Evolutionary conservation across 2,797 vertebrate genomes (phyloP).

Genomic region (Melanotaenia trifasciata): DNA sequence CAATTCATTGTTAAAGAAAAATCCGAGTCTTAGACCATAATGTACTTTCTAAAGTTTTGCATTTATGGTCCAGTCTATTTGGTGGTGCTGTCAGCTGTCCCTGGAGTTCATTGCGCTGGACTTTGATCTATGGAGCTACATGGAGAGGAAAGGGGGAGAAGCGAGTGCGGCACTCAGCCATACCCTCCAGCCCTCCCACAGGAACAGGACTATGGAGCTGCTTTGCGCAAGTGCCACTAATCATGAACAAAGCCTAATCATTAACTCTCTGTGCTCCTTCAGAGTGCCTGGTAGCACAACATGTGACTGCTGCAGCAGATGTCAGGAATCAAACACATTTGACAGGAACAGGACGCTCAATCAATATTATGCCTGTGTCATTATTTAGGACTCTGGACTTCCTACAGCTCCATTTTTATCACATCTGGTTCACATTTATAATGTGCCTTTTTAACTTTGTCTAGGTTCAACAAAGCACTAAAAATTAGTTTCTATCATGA

Average conservation of each 20-base stretch:
- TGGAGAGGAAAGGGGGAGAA: constrained; percentile 34
- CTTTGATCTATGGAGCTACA: constrained; percentile 73
- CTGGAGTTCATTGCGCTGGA: constrained; percentile 59
- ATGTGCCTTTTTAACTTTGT: not conserved
- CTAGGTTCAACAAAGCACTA: not conserved
- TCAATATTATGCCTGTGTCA: not conserved
- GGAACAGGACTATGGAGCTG: constrained; percentile 48
- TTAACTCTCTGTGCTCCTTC: constrained; percentile 76
- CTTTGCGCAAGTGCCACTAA: constrained; percentile 76
- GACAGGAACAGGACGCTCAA: constrained; percentile 27
- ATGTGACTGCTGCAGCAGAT: constrained; percentile 61
- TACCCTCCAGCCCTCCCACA: constrained; percentile 51
- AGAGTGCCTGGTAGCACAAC: constrained; percentile 36
- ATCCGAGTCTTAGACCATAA: constrained; percentile 2
- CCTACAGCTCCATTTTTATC: not conserved
- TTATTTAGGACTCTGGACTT: constrained; percentile 55
- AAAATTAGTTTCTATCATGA: not conserved
- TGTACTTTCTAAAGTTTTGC: not conserved
- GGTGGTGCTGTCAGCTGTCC: constrained; percentile 44
- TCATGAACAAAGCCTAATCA: constrained; percentile 83
- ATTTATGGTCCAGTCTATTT: constrained; percentile 38
- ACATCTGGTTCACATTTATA: not conserved
- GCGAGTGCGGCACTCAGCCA: constrained; percentile 45
- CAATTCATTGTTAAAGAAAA: constrained; percentile 32
- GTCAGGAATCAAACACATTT: constrained; percentile 45